Percentiles rank a stretch among this genome's conserved stretches.
These are phyloP conservation scores for Diploptera punctata DNA, from an alignment of 2,888 invertebrate genomes.

Conservation along the genomic window DNA sequence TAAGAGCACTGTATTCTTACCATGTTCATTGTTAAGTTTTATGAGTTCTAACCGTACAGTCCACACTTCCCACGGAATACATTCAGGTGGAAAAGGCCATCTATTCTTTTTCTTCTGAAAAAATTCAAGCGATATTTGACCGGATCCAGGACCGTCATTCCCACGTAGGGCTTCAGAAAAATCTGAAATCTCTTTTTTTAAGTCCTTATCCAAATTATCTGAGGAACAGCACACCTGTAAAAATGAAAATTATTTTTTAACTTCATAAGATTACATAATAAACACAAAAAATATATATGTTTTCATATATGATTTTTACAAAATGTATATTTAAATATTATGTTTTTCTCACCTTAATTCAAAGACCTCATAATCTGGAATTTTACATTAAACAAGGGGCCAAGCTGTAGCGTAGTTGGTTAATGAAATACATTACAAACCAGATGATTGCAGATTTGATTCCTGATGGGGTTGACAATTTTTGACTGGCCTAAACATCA, in stretches of 20 bases:
- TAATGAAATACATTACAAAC: too few relatives aligned
- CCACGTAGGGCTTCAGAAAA: constrained; percentile 81
- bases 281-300: too few relatives aligned
- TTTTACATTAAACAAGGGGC: too few relatives aligned
- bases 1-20: constrained; percentile 48
- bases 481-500: too few relatives aligned
- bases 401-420: too few relatives aligned
- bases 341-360: too few relatives aligned
- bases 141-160: constrained; percentile 69
- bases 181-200: constrained; percentile 76
- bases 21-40: constrained; percentile 81
- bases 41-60: constrained; percentile 90
- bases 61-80: constrained; percentile 99
- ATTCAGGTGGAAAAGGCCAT: constrained; percentile 91
- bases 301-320: too few relatives aligned
- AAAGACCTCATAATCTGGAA: too few relatives aligned
- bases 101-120: constrained; percentile 89
- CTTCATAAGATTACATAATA: too few relatives aligned
- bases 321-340: too few relatives aligned
- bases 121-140: constrained; percentile 93
- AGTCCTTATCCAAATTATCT: constrained; percentile 71
- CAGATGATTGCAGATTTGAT: too few relatives aligned
- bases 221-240: constrained; percentile 83
- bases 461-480: too few relatives aligned
- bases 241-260: neutral